Evolutionary conservation across 2,888 invertebrate genomes (phyloP), one percentile per base, ranked within the genome.

Genomic region (Crioceris asparagi): DNA sequence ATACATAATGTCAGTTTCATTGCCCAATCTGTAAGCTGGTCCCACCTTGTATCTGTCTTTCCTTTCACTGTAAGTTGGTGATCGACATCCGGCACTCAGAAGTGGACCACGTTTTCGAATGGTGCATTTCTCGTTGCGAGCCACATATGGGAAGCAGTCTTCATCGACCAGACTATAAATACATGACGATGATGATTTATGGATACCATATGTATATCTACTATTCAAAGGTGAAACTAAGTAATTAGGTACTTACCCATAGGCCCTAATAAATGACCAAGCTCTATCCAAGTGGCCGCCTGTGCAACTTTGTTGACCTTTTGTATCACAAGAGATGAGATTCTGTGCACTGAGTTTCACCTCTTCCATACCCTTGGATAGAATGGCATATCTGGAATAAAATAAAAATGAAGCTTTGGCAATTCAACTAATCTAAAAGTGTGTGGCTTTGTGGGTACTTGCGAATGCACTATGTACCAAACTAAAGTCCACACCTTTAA

Each of bases 271-370:
- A 64, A 77, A 94, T 63, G 82, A 79, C 96, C 94, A 96, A 0
- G 93, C 93, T 36, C 82, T 72, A 57, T 94, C 93, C 46, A 94
- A 70, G 58, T 88, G 79, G 0, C 94, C 96, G 1, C 93, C 93
- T 21, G 72, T 67, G 60, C 96, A 96, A 17, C 85, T 88, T 43
- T 71, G 72, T 53, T 87, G 86, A 3, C 77, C 75, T 41, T 77
- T 72, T 33, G 71, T 72, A 59, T 86, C 84, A 59, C 96, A 96
- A 0, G 88, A 86, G 2, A 96, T 62, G 17, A 96, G 69, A 43
- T 87, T 82, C 60, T 96, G 94, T 0, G 88, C 74, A 36, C 92
- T 85, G 21, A 94, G 68, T 19, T 69, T 61, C 4, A 81, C 71
- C 11, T 71, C 68, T 58, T 88, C 85, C 7, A 69, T 68, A 1